These are phyloP conservation scores for Alectura lathami DNA, from an alignment of 2,113 vertebrate genomes.

Conservation along the genomic window DNA sequence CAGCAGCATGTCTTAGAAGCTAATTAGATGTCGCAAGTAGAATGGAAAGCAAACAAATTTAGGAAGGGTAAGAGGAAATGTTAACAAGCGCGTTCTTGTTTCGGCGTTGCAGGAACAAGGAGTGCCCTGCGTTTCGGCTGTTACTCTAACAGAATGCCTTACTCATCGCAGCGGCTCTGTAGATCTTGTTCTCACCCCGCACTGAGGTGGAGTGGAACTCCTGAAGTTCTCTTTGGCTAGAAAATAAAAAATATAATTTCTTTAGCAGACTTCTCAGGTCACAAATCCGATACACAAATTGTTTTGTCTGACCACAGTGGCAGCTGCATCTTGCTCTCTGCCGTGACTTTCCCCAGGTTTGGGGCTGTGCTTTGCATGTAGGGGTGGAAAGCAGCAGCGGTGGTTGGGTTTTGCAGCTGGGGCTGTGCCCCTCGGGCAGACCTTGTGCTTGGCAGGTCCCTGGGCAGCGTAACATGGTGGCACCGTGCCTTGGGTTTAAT, in stretches of 20 bases:
- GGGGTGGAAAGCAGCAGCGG: not conserved
- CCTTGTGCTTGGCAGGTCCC: not conserved
- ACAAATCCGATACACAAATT: not conserved
- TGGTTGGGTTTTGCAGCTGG: not conserved
- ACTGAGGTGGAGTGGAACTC: not conserved
- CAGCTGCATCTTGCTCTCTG: not conserved
- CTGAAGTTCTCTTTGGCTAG: not conserved
- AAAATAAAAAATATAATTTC: not conserved
- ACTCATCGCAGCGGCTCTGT: not conserved
- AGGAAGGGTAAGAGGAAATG: slow-evolving; percentile 48
- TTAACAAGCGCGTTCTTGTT: slow-evolving; percentile 46
- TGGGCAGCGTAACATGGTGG: fast-evolving
- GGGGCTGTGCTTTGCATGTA: not conserved
- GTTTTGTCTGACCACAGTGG: not conserved
- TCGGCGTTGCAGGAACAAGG: slow-evolving; percentile 28
- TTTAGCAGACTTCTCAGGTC: not conserved
- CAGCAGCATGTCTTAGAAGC: not conserved
- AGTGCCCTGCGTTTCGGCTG: slow-evolving; percentile 9
- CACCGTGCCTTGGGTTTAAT: not conserved
- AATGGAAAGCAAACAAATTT: slow-evolving; percentile 4
- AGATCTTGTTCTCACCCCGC: not conserved
- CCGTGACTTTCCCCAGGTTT: not conserved
- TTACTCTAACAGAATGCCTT: not conserved
- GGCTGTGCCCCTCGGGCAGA: not conserved
- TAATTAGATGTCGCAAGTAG: not conserved